Percentiles rank a stretch among this genome's conserved stretches.
Evolutionary conservation across 2,113 vertebrate genomes (phyloP).

Genomic region (Pundamilia nyererei): DNA sequence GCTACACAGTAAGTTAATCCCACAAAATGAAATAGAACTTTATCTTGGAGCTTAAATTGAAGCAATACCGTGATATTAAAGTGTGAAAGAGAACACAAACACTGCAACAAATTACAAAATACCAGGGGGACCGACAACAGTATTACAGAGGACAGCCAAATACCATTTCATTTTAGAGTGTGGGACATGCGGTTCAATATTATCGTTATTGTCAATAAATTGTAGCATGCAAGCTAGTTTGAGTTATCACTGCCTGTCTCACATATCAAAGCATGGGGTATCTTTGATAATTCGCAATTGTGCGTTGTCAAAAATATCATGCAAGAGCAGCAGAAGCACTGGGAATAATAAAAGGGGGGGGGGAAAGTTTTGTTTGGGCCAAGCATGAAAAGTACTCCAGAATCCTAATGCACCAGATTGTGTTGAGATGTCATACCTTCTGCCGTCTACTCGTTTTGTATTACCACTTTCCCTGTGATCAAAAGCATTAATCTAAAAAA

Average conservation of each 20-base stretch:
- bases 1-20: constrained; percentile 71
- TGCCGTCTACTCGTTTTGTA: constrained; percentile 23
- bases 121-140: constrained; percentile 61
- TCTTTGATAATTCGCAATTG: neutral
- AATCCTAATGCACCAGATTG: neutral
- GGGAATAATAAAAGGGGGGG: neutral
- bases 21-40: constrained; percentile 75
- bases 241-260: neutral
- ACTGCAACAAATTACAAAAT: constrained; percentile 73
- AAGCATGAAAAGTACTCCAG: neutral
- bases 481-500: constrained; percentile 59
- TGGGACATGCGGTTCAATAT: constrained; percentile 39
- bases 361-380: neutral
- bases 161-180: constrained; percentile 54
- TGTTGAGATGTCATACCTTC: constrained; percentile 14
- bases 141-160: constrained; percentile 63
- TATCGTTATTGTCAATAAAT: constrained; percentile 52
- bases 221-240: constrained; percentile 34
- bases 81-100: constrained; percentile 71
- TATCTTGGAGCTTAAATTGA: constrained; percentile 73
- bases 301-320: neutral
- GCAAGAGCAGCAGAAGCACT: neutral
- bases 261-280: neutral
- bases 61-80: constrained; percentile 77
- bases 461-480: constrained; percentile 58